Conservation (phyloP, 1,140 invertebrate genomes). For the Babylonia areolata region DNA sequence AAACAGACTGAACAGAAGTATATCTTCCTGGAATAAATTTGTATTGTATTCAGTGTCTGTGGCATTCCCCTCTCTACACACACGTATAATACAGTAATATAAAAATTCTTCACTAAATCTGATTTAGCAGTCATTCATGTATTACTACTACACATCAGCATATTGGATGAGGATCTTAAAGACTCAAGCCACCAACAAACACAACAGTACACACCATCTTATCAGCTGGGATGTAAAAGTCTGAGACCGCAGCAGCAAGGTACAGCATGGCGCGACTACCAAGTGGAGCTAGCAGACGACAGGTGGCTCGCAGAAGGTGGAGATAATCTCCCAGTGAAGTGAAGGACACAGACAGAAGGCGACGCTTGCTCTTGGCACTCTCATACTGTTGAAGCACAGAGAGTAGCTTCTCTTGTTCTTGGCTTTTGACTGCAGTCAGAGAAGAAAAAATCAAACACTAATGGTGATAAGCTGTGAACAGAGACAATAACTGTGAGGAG, state of each 20-base stretch:
- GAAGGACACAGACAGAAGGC: constrained; percentile 74
- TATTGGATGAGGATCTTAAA: neutral
- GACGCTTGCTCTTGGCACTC: constrained; percentile 45
- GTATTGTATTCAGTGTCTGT: too few species aligned
- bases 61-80: too few species aligned
- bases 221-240: constrained; percentile 96
- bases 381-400: constrained; percentile 59
- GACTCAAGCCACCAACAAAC: neutral
- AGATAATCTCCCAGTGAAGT: constrained; percentile 91
- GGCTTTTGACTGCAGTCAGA: constrained; percentile 65
- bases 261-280: constrained; percentile 88
- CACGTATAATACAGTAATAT: too few species aligned
- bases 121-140: too few species aligned
- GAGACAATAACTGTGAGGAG: too few species aligned
- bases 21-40: too few species aligned
- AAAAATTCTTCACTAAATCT: too few species aligned
- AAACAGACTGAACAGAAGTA: too few species aligned
- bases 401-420: constrained; percentile 48
- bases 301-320: constrained; percentile 89
- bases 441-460: too few species aligned
- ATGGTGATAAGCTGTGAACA: too few species aligned
- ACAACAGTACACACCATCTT: constrained; percentile 84
- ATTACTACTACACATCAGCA: too few species aligned
- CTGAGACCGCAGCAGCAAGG: constrained; percentile 97
- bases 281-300: constrained; percentile 83